phyloP scores from a whole-genome alignment of 2,797 vertebrate species.

The Chiroxiphia lanceolata region DNA sequence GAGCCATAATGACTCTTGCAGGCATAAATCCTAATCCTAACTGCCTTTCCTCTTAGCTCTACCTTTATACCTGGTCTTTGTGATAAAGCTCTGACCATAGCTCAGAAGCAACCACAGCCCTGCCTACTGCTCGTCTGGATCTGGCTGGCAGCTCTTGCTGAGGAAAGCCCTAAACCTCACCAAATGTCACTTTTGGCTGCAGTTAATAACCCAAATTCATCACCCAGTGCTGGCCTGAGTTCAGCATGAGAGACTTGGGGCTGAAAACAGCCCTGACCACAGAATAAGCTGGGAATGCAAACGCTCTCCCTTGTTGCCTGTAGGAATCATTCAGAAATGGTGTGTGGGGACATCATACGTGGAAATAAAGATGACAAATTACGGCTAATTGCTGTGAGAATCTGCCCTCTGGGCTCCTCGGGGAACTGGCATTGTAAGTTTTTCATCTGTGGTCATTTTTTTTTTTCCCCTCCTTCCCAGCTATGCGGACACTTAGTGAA shows the following conservation, averaged over 20 bases:
- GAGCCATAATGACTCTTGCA: background rate
- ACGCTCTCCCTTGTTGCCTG: background rate
- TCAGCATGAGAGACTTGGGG: rapidly evolving
- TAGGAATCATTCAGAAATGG: background rate
- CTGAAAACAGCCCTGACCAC: background rate
- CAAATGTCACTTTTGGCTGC: background rate
- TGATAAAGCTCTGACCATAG: background rate
- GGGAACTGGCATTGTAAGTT: background rate
- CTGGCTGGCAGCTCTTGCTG: background rate
- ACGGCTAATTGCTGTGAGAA: background rate
- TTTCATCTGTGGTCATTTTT: background rate
- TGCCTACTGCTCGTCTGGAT: background rate
- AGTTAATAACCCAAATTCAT: background rate
- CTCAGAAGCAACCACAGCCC: background rate
- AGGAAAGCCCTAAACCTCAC: background rate
- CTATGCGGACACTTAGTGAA: conserved; percentile 92
- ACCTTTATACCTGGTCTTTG: background rate
- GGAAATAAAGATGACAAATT: conserved; percentile 7
- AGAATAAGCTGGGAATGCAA: background rate
- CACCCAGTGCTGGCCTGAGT: background rate
- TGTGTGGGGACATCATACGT: background rate
- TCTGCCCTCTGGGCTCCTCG: conserved; percentile 5
- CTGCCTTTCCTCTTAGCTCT: background rate
- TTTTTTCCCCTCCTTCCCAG: conserved; percentile 61
- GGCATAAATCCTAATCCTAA: background rate